These are phyloP conservation scores for Stomatorhinus walkeri DNA, from an alignment of 2,797 vertebrate genomes.

Conservation along the genomic window DNA sequence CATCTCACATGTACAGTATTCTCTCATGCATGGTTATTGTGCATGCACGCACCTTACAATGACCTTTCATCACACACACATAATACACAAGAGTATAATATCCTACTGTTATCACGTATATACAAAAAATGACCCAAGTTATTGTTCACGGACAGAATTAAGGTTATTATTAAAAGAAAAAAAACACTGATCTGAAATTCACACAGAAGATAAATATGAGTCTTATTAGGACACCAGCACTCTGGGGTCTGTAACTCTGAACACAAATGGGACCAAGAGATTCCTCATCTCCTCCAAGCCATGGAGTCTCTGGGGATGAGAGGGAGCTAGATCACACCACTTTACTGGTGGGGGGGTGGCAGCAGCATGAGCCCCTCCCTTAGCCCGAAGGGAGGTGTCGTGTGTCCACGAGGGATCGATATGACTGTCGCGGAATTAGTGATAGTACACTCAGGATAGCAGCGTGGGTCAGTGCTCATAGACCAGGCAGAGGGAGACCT, in stretches of 20 bases:
- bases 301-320: background rate
- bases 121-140: background rate
- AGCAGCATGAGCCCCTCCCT: constrained; percentile 1
- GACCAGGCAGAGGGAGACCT: background rate
- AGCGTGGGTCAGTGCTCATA: background rate
- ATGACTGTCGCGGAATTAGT: background rate
- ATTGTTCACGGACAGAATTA: background rate
- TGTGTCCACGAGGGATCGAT: constrained; percentile 22
- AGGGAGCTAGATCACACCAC: background rate
- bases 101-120: background rate
- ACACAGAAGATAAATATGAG: background rate
- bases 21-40: background rate
- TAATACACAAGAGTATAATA: background rate
- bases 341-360: background rate
- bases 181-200: background rate
- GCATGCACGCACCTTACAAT: background rate
- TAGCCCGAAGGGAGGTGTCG: background rate
- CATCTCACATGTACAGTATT: background rate
- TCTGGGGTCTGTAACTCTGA: background rate
- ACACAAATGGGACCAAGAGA: background rate
- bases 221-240: constrained; percentile 6
- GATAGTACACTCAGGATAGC: background rate
- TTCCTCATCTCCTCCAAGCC: background rate
- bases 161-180: background rate
- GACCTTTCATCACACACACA: background rate